Percentiles rank a stretch among this genome's conserved stretches.
These are phyloP conservation scores for Hexactinellida sp. DNA, from an alignment of 37 sponge, comb jelly and placozoan genomes.

Conservation along the genomic window DNA sequence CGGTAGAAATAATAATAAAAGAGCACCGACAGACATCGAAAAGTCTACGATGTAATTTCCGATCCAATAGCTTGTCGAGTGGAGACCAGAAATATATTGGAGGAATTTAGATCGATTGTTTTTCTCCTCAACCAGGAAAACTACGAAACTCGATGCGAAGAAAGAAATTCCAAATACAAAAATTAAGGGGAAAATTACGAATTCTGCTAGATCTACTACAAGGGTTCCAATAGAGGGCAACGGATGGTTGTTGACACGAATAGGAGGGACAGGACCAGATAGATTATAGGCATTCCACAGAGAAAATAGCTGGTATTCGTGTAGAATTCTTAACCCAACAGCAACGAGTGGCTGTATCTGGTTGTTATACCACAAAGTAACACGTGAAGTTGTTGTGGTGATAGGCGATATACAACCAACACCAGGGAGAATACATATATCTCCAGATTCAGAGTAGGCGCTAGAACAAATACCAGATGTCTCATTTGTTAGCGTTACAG, in stretches of 20 bases:
- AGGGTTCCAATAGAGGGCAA: conserved; percentile 16
- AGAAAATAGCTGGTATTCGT: conserved; percentile 22
- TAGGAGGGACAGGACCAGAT: background rate
- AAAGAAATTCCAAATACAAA: conserved; percentile 70
- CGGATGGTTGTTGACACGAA: conserved; percentile 47
- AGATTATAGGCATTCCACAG: background rate
- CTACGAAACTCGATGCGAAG: conserved; percentile 76
- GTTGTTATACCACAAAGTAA: conserved; percentile 66
- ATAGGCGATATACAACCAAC: background rate
- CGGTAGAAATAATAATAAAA: conserved; percentile 48
- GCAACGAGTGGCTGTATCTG: conserved; percentile 14
- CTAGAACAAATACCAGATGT: background rate
- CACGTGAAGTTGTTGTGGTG: background rate
- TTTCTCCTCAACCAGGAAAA: conserved; percentile 72
- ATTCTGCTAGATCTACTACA: conserved; percentile 28
- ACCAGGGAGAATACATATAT: background rate
- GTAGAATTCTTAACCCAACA: conserved; percentile 45
- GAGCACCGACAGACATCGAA: conserved; percentile 39
- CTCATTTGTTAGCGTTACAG: background rate
- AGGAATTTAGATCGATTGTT: conserved; percentile 65
- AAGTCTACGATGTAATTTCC: conserved; percentile 65
- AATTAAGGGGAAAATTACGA: conserved; percentile 53
- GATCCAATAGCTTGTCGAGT: conserved; percentile 67
- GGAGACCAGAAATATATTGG: conserved; percentile 84
- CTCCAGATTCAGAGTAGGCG: background rate